phyloP scores from a whole-genome alignment of 2,113 vertebrate species.

The Myodes glareolus region DNA sequence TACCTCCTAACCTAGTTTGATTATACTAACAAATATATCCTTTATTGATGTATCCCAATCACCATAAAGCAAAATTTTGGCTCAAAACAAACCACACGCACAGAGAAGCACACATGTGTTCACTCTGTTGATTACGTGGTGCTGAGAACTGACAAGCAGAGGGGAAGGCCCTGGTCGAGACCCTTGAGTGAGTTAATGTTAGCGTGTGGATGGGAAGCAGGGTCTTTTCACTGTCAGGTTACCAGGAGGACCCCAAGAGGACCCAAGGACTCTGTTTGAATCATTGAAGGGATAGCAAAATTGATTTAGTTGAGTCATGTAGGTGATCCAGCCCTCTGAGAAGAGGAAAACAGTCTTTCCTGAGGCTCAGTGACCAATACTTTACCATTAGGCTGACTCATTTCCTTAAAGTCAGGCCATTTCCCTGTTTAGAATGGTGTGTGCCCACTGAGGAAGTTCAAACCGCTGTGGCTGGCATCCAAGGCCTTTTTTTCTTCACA shows the following conservation, averaged over 20 bases:
- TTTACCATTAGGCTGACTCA: slow-evolving; percentile 53
- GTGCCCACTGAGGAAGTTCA: slow-evolving; percentile 31
- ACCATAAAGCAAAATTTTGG: not conserved
- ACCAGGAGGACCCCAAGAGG: not conserved
- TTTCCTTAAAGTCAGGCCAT: slow-evolving; percentile 44
- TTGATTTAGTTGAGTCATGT: not conserved
- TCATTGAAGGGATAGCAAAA: slow-evolving; percentile 25
- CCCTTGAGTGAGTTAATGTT: not conserved
- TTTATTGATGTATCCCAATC: not conserved
- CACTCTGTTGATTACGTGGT: not conserved
- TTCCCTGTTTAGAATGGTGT: slow-evolving; percentile 46
- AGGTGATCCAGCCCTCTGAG: slow-evolving; percentile 28
- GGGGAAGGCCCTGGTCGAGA: not conserved
- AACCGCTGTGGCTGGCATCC: not conserved
- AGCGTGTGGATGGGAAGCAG: not conserved
- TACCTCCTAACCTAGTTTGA: not conserved
- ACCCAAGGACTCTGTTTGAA: not conserved
- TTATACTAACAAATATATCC: not conserved
- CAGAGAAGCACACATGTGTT: not conserved
- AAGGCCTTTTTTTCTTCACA: slow-evolving; percentile 15
- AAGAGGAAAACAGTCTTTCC: slow-evolving; percentile 37
- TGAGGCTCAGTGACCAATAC: not conserved
- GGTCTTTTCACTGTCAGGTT: not conserved
- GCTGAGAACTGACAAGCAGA: not conserved
- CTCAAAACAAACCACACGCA: not conserved